Conservation (phyloP, 2,888 invertebrate genomes). For the Copidosoma aretas region DNA sequence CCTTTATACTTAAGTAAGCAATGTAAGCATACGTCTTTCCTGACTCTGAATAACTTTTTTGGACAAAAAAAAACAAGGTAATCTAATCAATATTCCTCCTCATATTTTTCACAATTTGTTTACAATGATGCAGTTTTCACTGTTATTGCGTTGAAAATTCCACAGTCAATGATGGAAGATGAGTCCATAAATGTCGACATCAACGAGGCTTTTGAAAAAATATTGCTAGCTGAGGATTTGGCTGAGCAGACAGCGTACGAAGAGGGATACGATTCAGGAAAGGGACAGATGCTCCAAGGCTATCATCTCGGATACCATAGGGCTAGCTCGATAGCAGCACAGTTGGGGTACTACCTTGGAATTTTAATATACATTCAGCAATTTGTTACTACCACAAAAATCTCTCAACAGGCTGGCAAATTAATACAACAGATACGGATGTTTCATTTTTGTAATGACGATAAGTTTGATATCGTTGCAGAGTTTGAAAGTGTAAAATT, state of each 20-base stretch:
- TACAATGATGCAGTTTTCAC: too few relatives aligned
- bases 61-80: too few relatives aligned
- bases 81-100: too few relatives aligned
- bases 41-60: too few relatives aligned
- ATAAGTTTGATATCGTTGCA: constrained; percentile 71
- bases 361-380: constrained; percentile 65
- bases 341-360: constrained; percentile 78
- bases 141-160: too few relatives aligned
- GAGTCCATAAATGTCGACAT: constrained; percentile 67
- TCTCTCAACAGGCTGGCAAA: constrained; percentile 65
- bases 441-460: constrained; percentile 68
- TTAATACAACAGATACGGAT: constrained; percentile 68
- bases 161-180: constrained; percentile 28
- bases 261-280: constrained; percentile 73
- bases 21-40: too few relatives aligned
- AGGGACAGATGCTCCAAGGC: constrained; percentile 67
- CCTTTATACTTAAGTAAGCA: too few relatives aligned
- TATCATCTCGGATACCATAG: constrained; percentile 80
- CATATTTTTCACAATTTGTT: too few relatives aligned
- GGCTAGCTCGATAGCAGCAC: constrained; percentile 77
- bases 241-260: constrained; percentile 70
- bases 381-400: constrained; percentile 63
- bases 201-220: constrained; percentile 76
- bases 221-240: constrained; percentile 74
- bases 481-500: constrained; percentile 71